These are phyloP conservation scores for Drosophila ambigua DNA, from an alignment of 1,140 invertebrate species.

Conservation along the genomic window DNA sequence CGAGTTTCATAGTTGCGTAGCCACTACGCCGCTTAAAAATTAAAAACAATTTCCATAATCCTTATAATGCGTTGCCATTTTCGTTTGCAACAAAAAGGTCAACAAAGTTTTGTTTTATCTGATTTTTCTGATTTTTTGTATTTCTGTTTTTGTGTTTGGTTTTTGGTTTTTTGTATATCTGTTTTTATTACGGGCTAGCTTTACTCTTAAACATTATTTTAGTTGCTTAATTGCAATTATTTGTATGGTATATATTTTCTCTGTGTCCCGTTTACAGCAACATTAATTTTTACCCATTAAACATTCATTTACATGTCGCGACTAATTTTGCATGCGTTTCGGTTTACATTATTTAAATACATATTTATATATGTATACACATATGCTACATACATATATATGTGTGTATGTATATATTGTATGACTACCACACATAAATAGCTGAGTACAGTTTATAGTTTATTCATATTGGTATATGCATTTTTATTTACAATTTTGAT, in stretches of 20 bases:
- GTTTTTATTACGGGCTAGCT: slow-evolving; percentile 27
- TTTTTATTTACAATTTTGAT: slow-evolving; percentile 79
- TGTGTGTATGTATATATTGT: slow-evolving; percentile 16
- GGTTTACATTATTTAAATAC: slow-evolving; percentile 70
- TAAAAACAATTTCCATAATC: slow-evolving; percentile 76
- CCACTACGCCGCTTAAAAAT: slow-evolving; percentile 69
- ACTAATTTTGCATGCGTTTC: slow-evolving; percentile 72
- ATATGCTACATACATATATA: slow-evolving; percentile 26
- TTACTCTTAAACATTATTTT: slow-evolving; percentile 43
- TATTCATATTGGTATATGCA: slow-evolving; percentile 61
- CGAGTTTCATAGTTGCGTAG: slow-evolving; percentile 60
- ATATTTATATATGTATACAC: slow-evolving; percentile 27
- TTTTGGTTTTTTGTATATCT: neutral
- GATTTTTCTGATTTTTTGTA: neutral
- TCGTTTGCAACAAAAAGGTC: slow-evolving; percentile 67
- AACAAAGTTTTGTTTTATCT: slow-evolving; percentile 29
- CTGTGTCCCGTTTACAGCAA: slow-evolving; percentile 23
- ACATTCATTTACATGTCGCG: slow-evolving; percentile 80
- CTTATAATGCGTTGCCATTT: slow-evolving; percentile 54
- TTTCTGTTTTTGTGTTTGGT: slow-evolving; percentile 6
- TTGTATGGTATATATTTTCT: slow-evolving; percentile 20
- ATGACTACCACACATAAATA: slow-evolving; percentile 46
- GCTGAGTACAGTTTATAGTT: slow-evolving; percentile 63
- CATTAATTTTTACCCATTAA: slow-evolving; percentile 75
- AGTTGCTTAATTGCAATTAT: slow-evolving; percentile 52